Percentiles rank a stretch among this genome's conserved stretches.
Conservation (phyloP, 30 jellyfish, hydroid and myxozoan genomes). For the Cassiopea xamachana region DNA sequence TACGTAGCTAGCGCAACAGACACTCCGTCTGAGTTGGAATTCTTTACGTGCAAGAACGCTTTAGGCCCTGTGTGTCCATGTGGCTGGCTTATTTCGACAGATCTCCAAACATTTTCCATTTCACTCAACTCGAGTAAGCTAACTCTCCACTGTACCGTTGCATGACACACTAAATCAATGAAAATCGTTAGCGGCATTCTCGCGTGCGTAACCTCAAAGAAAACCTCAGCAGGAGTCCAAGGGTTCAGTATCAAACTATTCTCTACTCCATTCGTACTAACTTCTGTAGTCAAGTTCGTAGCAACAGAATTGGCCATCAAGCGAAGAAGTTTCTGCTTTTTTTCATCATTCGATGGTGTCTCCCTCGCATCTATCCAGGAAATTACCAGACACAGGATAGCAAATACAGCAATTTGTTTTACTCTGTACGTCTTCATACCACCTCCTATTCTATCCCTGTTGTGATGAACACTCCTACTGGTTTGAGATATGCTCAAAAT, state of each 20-base stretch:
- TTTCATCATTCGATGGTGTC: slow-evolving; percentile 5
- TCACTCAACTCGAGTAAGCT: slow-evolving; percentile 33
- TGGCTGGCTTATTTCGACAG: slow-evolving; percentile 42
- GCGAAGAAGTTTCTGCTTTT: slow-evolving; percentile 21
- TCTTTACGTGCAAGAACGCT: slow-evolving; percentile 37
- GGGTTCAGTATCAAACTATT: slow-evolving; percentile 9
- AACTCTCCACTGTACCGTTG: slow-evolving; percentile 49
- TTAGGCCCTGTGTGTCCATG: slow-evolving; percentile 42
- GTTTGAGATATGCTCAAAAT: not conserved
- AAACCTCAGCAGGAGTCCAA: slow-evolving; percentile 33
- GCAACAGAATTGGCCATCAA: slow-evolving; percentile 45
- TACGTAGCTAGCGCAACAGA: slow-evolving; percentile 60
- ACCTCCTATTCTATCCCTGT: not conserved
- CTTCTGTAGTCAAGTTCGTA: slow-evolving; percentile 20
- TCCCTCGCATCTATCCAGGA: not conserved
- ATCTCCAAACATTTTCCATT: slow-evolving; percentile 25
- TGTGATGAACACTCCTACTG: not conserved
- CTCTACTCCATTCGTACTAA: slow-evolving; percentile 46
- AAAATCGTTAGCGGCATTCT: slow-evolving; percentile 31
- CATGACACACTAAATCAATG: slow-evolving; percentile 49
- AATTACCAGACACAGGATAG: not conserved
- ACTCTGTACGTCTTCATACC: not conserved
- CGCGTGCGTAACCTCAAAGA: slow-evolving; percentile 34
- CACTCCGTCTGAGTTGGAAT: slow-evolving; percentile 29
- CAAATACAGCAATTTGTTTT: not conserved